Conservation (phyloP, 2,113 vertebrate genomes). For the Plecturocebus donacophilus region DNA sequence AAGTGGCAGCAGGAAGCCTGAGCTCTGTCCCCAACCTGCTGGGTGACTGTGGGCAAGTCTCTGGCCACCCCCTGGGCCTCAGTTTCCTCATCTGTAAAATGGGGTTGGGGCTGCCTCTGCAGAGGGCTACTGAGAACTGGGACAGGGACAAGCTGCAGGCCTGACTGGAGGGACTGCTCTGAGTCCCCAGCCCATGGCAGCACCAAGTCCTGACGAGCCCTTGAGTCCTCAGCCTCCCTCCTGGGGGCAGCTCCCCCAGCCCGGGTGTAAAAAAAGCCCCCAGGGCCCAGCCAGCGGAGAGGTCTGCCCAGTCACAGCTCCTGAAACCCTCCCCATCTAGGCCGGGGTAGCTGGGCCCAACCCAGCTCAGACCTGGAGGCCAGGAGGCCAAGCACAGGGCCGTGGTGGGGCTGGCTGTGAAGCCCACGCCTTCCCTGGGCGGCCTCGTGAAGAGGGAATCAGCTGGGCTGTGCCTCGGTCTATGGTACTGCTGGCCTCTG, state of each 20-base stretch:
- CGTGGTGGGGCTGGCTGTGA: neutral
- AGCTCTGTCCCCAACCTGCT: neutral
- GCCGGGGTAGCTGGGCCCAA: neutral
- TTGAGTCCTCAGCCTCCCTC: neutral
- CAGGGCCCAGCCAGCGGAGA: neutral
- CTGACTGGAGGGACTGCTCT: neutral
- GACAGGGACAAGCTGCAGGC: too few relatives aligned
- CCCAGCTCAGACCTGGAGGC: neutral
- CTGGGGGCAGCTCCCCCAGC: neutral
- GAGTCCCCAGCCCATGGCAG: neutral
- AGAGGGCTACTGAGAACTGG: neutral
- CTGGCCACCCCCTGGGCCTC: neutral
- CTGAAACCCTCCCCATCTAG: neutral
- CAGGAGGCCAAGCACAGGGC: too few relatives aligned
- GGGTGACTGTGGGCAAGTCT: neutral
- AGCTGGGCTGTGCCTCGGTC: neutral
- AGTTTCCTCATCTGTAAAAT: neutral
- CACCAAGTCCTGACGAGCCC: fast-evolving
- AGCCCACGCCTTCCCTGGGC: fast-evolving
- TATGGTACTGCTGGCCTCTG: neutral
- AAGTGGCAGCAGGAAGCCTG: too few relatives aligned
- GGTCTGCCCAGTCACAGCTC: neutral
- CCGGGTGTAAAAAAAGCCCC: neutral
- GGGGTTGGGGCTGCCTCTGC: neutral
- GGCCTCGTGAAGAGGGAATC: neutral